Percentiles rank a stretch among this genome's conserved stretches.
Evolutionary conservation across 53 echinoderm and acorn worm species (phyloP).

Genomic region (Hippasteria phrygiana): DNA sequence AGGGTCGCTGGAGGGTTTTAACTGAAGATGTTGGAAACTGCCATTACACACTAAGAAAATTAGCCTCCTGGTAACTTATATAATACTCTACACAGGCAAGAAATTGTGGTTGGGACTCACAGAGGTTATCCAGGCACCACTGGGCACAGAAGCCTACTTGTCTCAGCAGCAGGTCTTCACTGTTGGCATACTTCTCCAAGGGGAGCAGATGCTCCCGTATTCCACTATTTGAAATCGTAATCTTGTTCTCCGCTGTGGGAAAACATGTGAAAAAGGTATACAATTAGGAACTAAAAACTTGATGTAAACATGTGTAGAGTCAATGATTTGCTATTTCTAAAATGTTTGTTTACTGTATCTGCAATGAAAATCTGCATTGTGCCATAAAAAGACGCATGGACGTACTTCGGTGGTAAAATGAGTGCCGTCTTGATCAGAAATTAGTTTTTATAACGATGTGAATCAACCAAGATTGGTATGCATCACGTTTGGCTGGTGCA

Average conservation of each 20-base stretch:
- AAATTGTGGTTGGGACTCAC: conserved; percentile 72
- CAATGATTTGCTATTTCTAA: too few relatives aligned
- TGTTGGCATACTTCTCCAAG: conserved; percentile 78
- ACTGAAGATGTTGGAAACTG: too few relatives aligned
- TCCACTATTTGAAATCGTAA: conserved; percentile 86
- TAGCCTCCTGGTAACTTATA: too few relatives aligned
- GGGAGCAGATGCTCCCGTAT: conserved; percentile 77
- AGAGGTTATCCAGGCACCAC: conserved; percentile 96
- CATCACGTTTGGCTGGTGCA: too few relatives aligned
- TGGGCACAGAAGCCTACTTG: conserved; percentile 98
- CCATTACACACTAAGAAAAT: too few relatives aligned
- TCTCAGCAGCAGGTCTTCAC: conserved; percentile 74
- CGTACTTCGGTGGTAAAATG: too few relatives aligned
- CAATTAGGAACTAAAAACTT: neutral
- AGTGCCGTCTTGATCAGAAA: too few relatives aligned
- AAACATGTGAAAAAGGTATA: neutral
- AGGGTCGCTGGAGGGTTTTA: too few relatives aligned
- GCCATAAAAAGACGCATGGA: neutral
- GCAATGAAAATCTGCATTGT: neutral
- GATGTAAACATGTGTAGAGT: too few relatives aligned
- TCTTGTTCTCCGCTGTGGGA: conserved; percentile 88
- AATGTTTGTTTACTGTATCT: neutral
- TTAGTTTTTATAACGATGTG: too few relatives aligned
- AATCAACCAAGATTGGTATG: too few relatives aligned
- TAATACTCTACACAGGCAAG: neutral